Base-by-base conservation (phyloP, 1,140 invertebrate genomes). In the Psilanteris sp. region DNA sequence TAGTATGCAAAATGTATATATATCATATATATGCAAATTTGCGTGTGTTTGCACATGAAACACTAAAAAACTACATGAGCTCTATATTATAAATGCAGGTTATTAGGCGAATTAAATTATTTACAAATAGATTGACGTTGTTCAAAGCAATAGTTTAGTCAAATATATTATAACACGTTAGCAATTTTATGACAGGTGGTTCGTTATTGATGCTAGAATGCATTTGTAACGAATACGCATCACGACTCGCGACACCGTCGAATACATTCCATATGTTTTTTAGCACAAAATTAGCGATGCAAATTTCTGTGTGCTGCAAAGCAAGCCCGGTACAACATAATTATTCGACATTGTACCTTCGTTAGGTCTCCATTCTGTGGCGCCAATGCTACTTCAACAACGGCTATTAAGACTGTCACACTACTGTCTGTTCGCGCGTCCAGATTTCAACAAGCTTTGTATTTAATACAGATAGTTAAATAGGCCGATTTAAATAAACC, bases 331-430 rank as follows among this genome's bases (percentile, higher is more conserved):
- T 52, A 64, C 52, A 66, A 59, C 70, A 73, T 66, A 73, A 73
- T 73, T 73, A 73, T 73, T 64, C 52, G 44, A 73, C 61, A 73
- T 73, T 73, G 70, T 73, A 44, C 20, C 70, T 73, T 73, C 70
- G 54, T 73, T 73, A 73, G 70, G 57, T 41, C 11, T 34, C 70
- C 36, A 73, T 73, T 73, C 70, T 66, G 43, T 37, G 70, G 36
- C 61, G 52, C 59, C 50, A 57, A 52, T 57, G 43, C 41, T 59
- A 66, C 70, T 31, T 54, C 55, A 62, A 52, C 55, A 46, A 61
- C 48, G n/a, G 1, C 20, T 32, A 46, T 71, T 71, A 55, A 55
- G 31, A 61, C 11, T 39, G 39, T 34, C 37, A 16, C 18, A 55
- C 13, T 3, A n/a, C 16, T 32, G 67, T 52, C 55, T 71, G 39